Conservation (phyloP, 2,113 vertebrate genomes). For the Coracopsis vasa region DNA sequence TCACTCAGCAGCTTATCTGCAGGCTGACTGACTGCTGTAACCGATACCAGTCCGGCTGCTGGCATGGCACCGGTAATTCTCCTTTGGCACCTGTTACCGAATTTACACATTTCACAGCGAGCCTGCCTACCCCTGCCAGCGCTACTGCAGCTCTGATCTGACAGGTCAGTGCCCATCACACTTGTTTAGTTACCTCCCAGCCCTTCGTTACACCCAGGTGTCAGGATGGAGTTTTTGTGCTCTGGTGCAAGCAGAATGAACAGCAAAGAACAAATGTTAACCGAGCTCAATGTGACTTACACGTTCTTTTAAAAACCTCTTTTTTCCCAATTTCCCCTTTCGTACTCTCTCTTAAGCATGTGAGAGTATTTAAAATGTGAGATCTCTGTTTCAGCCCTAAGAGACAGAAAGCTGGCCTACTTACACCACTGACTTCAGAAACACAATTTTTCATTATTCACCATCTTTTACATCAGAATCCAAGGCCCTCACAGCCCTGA, state of each 20-base stretch:
- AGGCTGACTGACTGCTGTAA: background rate
- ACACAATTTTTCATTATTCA: background rate
- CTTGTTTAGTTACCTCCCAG: background rate
- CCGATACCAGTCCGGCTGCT: rapidly evolving
- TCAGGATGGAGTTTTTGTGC: background rate
- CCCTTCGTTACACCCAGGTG: background rate
- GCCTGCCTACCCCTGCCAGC: background rate
- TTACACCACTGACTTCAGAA: background rate
- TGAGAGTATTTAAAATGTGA: background rate
- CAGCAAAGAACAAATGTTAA: background rate
- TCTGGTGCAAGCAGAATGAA: background rate
- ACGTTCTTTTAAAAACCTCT: background rate
- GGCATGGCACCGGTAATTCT: rapidly evolving
- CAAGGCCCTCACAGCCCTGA: background rate
- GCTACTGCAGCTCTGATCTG: background rate
- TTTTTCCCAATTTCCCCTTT: rapidly evolving
- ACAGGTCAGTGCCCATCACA: too few species aligned
- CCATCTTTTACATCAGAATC: background rate
- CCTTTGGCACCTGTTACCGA: background rate
- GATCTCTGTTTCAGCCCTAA: background rate
- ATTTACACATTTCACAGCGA: background rate
- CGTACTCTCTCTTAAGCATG: background rate
- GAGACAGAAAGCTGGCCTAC: background rate
- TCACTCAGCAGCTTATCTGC: background rate
- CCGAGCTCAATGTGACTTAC: background rate